Evolutionary conservation across 2,888 invertebrate genomes (phyloP).

Genomic region (Leucophenga maculata): DNA sequence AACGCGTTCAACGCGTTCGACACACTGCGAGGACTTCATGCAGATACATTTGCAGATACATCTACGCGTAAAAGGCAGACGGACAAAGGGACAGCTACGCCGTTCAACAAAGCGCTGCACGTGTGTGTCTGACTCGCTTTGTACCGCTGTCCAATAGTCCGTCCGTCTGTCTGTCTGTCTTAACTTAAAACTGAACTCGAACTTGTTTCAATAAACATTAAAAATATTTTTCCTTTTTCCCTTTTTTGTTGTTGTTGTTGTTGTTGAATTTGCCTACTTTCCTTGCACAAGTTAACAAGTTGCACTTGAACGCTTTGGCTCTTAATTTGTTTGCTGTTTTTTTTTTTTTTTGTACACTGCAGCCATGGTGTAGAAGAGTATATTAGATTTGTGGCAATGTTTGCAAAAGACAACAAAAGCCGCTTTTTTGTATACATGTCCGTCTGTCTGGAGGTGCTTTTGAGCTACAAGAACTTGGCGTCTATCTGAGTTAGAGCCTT

Average conservation of each 20-base stretch:
- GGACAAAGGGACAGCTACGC: conserved; percentile 33
- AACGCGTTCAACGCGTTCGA: conserved; percentile 25
- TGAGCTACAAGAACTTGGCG: too few relatives aligned
- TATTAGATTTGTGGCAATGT: too few relatives aligned
- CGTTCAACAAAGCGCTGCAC: neutral
- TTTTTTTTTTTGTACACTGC: too few relatives aligned
- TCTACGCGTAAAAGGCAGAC: too few relatives aligned
- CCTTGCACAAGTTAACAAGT: conserved; percentile 16
- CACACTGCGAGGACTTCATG: conserved; percentile 13
- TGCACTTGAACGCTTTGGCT: conserved; percentile 1
- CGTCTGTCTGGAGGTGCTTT: too few relatives aligned
- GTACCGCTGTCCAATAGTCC: neutral
- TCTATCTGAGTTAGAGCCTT: too few relatives aligned
- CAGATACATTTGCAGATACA: conserved; percentile 22
- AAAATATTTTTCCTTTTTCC: neutral
- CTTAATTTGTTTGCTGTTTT: neutral
- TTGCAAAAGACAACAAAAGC: too few relatives aligned
- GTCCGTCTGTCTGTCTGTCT: neutral
- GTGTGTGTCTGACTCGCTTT: neutral
- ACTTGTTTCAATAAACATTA: conserved; percentile 19
- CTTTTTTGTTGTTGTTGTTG: too few relatives aligned
- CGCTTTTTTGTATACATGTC: too few relatives aligned
- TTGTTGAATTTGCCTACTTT: conserved; percentile 17
- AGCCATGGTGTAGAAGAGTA: too few relatives aligned
- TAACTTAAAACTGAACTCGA: conserved; percentile 4